A percentile compares a stretch with the other conserved stretches of the same genome.
Evolutionary conservation across 1,140 invertebrate genomes (phyloP).

Genomic region (Cylas formicarius): DNA sequence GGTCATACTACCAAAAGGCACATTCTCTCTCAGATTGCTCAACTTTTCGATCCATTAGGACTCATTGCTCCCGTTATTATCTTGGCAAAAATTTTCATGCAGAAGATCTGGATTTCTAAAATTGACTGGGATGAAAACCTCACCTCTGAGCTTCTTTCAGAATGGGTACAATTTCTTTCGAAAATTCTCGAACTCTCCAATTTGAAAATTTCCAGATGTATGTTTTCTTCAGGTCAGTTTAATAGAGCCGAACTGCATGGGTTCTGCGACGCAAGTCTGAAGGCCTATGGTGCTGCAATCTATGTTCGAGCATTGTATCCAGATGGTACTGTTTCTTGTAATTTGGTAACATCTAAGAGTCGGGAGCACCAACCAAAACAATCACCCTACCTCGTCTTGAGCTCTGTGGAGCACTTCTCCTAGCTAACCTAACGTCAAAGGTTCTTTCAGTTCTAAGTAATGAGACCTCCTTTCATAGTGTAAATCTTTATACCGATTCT

Average conservation of each 20-base stretch:
- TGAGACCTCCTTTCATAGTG: background rate
- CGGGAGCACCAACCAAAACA: constrained; percentile 17
- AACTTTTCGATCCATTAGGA: too few relatives aligned
- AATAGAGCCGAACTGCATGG: constrained; percentile 20
- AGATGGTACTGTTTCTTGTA: background rate
- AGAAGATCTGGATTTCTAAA: too few relatives aligned
- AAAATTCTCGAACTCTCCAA: too few relatives aligned
- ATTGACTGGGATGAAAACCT: too few relatives aligned
- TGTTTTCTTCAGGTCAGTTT: too few relatives aligned
- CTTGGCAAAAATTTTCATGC: too few relatives aligned
- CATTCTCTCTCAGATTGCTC: too few relatives aligned
- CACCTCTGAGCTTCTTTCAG: too few relatives aligned
- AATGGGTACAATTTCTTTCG: too few relatives aligned
- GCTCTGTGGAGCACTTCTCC: constrained; percentile 20
- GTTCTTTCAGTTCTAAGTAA: background rate
- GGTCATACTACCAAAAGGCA: too few relatives aligned
- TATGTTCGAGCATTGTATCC: constrained; percentile 26
- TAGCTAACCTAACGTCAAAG: constrained; percentile 9
- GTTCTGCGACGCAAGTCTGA: constrained; percentile 36
- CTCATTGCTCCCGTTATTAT: too few relatives aligned
- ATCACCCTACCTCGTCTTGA: constrained; percentile 24
- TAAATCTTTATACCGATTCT: constrained; percentile 9
- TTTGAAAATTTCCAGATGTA: too few relatives aligned
- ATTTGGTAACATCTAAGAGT: constrained; percentile 14
- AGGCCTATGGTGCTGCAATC: constrained; percentile 33